Conservation (phyloP, 2,113 vertebrate genomes). For the Albula glossodonta region DNA sequence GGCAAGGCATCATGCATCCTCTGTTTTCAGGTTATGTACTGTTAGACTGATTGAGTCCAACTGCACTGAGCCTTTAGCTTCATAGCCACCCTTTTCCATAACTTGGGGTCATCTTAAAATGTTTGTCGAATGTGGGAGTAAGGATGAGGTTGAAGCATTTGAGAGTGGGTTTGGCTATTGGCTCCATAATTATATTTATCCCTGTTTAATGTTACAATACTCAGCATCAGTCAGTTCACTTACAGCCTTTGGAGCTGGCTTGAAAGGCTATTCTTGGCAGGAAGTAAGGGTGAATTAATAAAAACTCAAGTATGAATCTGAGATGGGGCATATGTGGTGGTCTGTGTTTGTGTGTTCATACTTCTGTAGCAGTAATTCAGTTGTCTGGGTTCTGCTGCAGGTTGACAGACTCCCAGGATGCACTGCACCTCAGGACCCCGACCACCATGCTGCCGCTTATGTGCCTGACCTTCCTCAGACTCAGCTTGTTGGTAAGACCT, state of each 20-base stretch:
- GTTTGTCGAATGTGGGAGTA: background rate
- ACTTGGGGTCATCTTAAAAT: background rate
- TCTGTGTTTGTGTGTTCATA: constrained; percentile 27
- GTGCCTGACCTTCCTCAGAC: constrained; percentile 58
- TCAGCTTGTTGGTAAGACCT: constrained; percentile 57
- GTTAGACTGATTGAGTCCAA: too few relatives aligned
- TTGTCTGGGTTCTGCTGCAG: constrained; percentile 42
- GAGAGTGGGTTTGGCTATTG: background rate
- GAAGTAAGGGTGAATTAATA: background rate
- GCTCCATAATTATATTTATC: background rate
- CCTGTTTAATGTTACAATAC: background rate
- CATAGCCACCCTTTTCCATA: background rate
- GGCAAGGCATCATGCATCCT: background rate
- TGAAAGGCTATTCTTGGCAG: background rate
- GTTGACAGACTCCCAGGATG: constrained; percentile 47
- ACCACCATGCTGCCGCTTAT: constrained; percentile 57
- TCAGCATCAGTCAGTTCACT: background rate
- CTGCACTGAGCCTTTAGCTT: too few relatives aligned
- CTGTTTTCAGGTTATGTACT: background rate
- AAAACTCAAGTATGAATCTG: background rate
- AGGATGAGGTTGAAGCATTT: background rate
- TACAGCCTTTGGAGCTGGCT: background rate
- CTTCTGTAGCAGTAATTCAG: background rate
- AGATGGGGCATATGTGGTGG: background rate
- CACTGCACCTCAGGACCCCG: constrained; percentile 54